Conservation (phyloP, 2,888 invertebrate genomes). For the Ganaspis brasiliensis region DNA sequence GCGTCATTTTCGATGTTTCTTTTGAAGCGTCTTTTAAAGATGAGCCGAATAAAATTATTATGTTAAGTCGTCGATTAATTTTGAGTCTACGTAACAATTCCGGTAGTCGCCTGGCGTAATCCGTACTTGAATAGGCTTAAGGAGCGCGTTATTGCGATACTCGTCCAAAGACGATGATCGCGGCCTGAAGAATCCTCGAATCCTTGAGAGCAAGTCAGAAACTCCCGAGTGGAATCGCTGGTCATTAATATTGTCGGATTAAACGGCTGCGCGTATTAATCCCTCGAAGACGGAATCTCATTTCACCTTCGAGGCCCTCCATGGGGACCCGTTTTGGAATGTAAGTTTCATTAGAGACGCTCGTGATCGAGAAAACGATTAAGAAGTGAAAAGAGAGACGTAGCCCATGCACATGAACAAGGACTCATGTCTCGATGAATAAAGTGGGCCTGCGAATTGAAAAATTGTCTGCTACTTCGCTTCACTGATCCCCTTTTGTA, state of each 20-base stretch:
- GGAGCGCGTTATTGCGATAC: constrained; percentile 55
- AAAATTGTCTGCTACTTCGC: constrained; percentile 42
- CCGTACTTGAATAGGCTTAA: constrained; percentile 75
- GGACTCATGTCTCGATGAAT: constrained; percentile 30
- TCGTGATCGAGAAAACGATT: constrained; percentile 73
- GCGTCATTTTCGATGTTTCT: not conserved
- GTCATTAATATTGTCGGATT: constrained; percentile 80
- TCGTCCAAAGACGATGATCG: constrained; percentile 47
- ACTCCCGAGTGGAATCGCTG: constrained; percentile 70
- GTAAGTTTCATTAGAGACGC: constrained; percentile 73
- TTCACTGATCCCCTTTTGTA: constrained; percentile 21
- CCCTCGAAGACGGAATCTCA: constrained; percentile 76
- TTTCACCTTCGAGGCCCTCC: constrained; percentile 71
- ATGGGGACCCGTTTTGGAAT: constrained; percentile 73
- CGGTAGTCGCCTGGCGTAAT: constrained; percentile 73
- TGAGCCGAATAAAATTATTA: constrained; percentile 73
- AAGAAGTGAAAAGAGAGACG: constrained; percentile 59
- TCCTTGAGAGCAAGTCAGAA: constrained; percentile 64
- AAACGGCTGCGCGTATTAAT: constrained; percentile 77
- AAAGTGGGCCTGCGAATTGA: constrained; percentile 39
- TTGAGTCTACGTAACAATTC: constrained; percentile 70
- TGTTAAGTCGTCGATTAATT: constrained; percentile 79
- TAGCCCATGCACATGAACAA: constrained; percentile 31
- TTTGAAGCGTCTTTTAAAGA: constrained; percentile 11
- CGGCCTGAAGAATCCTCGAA: constrained; percentile 71